Evolutionary conservation across 2,888 invertebrate genomes (phyloP).

Genomic region (Leptopilina myrica): DNA sequence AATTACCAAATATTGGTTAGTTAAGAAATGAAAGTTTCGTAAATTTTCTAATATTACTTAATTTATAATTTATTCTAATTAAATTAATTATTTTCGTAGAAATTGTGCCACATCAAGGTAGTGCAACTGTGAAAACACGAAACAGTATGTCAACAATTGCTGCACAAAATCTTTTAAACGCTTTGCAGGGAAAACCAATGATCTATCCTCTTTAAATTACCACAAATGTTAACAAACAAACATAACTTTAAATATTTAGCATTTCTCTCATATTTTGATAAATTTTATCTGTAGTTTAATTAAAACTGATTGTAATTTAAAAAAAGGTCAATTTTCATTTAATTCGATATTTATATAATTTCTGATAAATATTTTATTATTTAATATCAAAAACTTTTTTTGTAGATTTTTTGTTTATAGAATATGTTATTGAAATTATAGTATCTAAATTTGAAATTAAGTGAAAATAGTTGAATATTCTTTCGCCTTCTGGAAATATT

Average conservation of each 20-base stretch:
- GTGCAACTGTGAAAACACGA: slow-evolving; percentile 87
- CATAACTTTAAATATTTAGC: neutral
- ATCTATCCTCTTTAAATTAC: slow-evolving; percentile 71
- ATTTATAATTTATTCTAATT: neutral
- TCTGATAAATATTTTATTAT: too few relatives aligned
- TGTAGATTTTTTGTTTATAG: too few relatives aligned
- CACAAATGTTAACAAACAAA: neutral
- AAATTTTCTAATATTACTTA: too few relatives aligned
- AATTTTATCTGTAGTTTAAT: neutral
- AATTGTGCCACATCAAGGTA: slow-evolving; percentile 91
- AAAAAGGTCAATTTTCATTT: too few relatives aligned
- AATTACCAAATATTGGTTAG: slow-evolving; percentile 88
- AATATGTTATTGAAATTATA: too few relatives aligned
- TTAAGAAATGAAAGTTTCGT: neutral
- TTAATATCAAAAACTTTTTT: too few relatives aligned
- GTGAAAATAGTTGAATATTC: too few relatives aligned
- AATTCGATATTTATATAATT: too few relatives aligned
- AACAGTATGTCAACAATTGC: slow-evolving; percentile 87
- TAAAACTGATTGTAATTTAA: too few relatives aligned
- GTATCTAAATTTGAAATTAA: too few relatives aligned
- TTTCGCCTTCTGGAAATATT: too few relatives aligned
- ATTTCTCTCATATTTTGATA: neutral
- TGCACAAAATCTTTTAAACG: slow-evolving; percentile 88
- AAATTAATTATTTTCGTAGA: slow-evolving; percentile 78
- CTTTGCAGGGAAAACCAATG: slow-evolving; percentile 85